phyloP scores from a whole-genome alignment of 2,888 invertebrate genomes.

The Dusona sp. region DNA sequence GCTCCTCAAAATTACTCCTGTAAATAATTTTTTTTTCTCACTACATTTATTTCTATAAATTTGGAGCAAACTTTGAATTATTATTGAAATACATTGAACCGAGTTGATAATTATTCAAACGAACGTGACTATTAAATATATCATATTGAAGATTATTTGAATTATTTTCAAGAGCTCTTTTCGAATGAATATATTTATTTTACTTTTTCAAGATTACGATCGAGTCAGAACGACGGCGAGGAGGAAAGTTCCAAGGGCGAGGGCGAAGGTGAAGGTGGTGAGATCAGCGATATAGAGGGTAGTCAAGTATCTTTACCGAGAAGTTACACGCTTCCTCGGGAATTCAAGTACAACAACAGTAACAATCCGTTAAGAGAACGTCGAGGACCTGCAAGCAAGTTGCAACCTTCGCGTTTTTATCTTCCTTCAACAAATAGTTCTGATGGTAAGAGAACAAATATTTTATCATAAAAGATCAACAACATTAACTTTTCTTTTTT shows the following conservation, averaged over 20 bases:
- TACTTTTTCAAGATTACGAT: slow-evolving; percentile 65
- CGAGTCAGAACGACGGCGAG: slow-evolving; percentile 73
- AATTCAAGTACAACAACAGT: slow-evolving; percentile 90
- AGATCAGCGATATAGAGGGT: slow-evolving; percentile 83
- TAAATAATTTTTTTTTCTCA: neutral
- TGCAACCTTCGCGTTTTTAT: slow-evolving; percentile 85
- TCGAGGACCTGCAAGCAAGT: slow-evolving; percentile 87
- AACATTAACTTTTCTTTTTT: neutral
- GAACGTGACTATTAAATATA: too few species aligned
- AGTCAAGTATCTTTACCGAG: slow-evolving; percentile 92
- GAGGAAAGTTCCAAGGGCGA: slow-evolving; percentile 75
- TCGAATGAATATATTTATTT: too few species aligned
- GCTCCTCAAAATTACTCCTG: neutral
- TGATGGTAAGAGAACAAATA: slow-evolving; percentile 87
- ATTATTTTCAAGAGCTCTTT: too few species aligned
- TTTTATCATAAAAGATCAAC: neutral
- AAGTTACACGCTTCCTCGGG: slow-evolving; percentile 93
- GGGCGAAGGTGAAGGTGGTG: slow-evolving; percentile 78
- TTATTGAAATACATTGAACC: too few species aligned
- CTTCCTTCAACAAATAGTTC: slow-evolving; percentile 94
- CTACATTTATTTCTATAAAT: too few species aligned
- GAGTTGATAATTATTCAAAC: too few species aligned
- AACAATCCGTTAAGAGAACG: slow-evolving; percentile 83
- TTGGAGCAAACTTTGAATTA: too few species aligned
- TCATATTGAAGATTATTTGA: neutral